Conservation (phyloP, 2,888 invertebrate species). For the Chrysodeixis includens region DNA sequence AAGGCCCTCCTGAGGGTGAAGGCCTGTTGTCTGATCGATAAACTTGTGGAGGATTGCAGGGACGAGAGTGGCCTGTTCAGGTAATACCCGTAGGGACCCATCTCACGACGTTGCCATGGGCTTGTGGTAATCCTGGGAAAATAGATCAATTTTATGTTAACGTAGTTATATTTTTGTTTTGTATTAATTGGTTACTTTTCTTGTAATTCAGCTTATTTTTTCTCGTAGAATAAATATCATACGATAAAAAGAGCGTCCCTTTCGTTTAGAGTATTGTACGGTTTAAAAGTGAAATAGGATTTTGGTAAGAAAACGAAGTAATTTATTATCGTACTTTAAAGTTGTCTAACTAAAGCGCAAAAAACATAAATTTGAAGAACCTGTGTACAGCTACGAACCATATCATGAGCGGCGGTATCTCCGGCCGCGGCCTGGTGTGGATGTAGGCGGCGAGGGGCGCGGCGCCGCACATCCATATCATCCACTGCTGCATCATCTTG, state of each 20-base stretch:
- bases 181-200: not conserved
- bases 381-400: constrained; percentile 64
- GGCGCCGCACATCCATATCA: constrained; percentile 76
- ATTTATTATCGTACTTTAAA: too few relatives aligned
- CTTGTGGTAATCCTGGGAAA: constrained; percentile 88
- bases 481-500: constrained; percentile 78
- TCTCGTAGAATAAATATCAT: not conserved
- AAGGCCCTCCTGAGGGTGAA: constrained; percentile 71
- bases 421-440: constrained; percentile 73
- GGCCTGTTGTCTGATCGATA: constrained; percentile 62
- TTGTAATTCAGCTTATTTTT: too few relatives aligned
- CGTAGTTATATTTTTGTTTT: not conserved
- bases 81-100: constrained; percentile 90
- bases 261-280: too few relatives aligned
- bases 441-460: constrained; percentile 75
- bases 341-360: not conserved
- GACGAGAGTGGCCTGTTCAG: constrained; percentile 84
- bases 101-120: constrained; percentile 89
- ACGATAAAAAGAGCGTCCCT: not conserved
- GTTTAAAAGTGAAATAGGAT: too few relatives aligned
- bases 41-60: constrained; percentile 63
- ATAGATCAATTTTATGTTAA: not conserved
- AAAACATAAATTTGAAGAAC: constrained; percentile 2
- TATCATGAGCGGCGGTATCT: constrained; percentile 80
- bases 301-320: too few relatives aligned